These are phyloP conservation scores for Fopius arisanus DNA, from an alignment of 1,140 invertebrate species.

Conservation along the genomic window DNA sequence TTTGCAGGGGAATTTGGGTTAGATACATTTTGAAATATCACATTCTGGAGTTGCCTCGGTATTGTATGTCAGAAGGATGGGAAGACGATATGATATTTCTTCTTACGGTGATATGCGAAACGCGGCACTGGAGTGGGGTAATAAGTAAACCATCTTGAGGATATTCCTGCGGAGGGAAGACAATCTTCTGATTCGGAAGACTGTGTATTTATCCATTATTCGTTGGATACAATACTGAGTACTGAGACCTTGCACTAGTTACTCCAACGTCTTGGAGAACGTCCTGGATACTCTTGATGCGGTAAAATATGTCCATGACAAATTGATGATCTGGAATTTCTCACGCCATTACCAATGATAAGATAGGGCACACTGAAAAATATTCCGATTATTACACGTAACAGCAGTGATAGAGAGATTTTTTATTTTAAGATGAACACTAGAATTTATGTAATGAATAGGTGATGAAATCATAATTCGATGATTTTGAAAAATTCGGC, in stretches of 20 bases:
- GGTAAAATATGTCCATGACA: not conserved
- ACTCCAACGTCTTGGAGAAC: not conserved
- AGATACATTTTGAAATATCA: not conserved
- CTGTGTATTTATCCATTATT: conserved; percentile 1
- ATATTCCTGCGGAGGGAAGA: not conserved
- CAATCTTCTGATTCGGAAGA: not conserved
- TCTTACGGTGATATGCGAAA: not conserved
- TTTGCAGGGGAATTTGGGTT: not conserved
- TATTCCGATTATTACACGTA: too few species aligned
- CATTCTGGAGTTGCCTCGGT: not conserved
- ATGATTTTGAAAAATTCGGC: too few species aligned
- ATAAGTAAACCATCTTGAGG: not conserved
- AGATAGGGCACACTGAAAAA: too few species aligned
- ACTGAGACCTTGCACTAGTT: not conserved
- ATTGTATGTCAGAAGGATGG: not conserved
- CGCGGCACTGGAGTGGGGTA: not conserved
- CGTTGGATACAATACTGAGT: not conserved
- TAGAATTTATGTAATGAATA: too few species aligned
- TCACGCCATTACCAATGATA: not conserved
- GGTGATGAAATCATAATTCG: too few species aligned
- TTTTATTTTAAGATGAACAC: too few species aligned
- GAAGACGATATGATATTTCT: not conserved
- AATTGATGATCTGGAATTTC: not conserved
- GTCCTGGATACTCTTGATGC: not conserved
- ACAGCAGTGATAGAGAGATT: too few species aligned